These are phyloP conservation scores for Thamnophis sirtalis DNA, from an alignment of 2,113 vertebrate species.

Conservation along the genomic window DNA sequence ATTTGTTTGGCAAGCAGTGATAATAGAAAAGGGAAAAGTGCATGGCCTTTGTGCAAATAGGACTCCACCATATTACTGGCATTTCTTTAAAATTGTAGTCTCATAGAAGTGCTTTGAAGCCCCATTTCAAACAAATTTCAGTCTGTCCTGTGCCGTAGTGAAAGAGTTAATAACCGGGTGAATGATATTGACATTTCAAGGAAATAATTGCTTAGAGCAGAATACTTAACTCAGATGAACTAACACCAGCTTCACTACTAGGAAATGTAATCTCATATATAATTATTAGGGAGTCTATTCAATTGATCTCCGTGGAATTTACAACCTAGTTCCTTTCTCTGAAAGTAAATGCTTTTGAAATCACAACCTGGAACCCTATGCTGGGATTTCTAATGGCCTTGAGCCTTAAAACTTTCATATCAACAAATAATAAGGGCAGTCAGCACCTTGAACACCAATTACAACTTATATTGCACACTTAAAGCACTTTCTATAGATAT, in stretches of 20 bases:
- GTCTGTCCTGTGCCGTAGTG: neutral
- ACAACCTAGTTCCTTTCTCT: neutral
- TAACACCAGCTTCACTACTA: neutral
- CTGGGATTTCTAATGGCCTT: neutral
- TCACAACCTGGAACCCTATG: neutral
- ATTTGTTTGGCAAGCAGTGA: neutral
- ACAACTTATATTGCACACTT: neutral
- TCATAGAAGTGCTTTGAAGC: neutral
- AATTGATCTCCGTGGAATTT: neutral
- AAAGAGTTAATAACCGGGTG: neutral
- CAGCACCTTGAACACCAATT: neutral
- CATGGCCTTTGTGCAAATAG: neutral
- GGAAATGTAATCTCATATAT: neutral
- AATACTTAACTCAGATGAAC: neutral
- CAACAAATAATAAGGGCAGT: neutral
- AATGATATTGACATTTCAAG: neutral
- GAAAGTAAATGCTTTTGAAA: neutral
- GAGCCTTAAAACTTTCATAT: slow-evolving; percentile 11
- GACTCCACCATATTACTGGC: neutral
- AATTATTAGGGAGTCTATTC: neutral
- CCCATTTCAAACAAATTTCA: neutral
- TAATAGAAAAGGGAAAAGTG: neutral
- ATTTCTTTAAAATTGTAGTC: neutral
- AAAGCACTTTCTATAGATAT: neutral
- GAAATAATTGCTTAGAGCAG: neutral